phyloP scores from a whole-genome alignment of 2,113 vertebrate genomes.

The Podiceps cristatus region DNA sequence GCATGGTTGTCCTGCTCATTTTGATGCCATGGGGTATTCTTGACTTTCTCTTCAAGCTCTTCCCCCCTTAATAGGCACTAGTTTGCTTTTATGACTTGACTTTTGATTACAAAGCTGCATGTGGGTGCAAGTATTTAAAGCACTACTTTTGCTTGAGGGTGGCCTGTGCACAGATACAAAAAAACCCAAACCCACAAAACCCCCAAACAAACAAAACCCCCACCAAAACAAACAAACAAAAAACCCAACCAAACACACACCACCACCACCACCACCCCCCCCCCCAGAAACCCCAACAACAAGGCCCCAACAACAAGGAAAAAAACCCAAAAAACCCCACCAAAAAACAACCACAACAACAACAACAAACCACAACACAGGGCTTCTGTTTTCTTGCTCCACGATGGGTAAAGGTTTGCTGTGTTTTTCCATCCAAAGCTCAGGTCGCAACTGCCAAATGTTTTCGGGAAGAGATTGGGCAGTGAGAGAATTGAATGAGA shows the following conservation, averaged over 20 bases:
- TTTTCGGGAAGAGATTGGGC: conserved; percentile 41
- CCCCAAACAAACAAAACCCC: background rate
- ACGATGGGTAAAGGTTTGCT: background rate
- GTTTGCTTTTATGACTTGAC: conserved; percentile 22
- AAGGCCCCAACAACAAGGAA: too few species aligned
- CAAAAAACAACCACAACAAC: too few species aligned
- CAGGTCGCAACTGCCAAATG: conserved; percentile 45
- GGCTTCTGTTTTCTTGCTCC: conserved; percentile 5
- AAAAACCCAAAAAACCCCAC: too few species aligned
- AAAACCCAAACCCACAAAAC: background rate
- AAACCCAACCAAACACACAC: too few species aligned
- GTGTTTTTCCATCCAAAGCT: conserved; percentile 57
- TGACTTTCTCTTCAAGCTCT: conserved; percentile 9
- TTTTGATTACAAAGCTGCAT: background rate
- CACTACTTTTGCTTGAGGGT: background rate
- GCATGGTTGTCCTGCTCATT: conserved; percentile 80
- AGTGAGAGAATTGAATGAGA: conserved; percentile 49
- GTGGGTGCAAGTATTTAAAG: background rate
- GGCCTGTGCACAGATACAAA: background rate
- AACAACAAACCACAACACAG: too few species aligned
- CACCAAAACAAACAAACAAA: background rate
- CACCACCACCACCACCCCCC: too few species aligned
- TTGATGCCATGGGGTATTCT: conserved; percentile 52
- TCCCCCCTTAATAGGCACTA: background rate
- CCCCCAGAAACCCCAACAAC: too few species aligned